Conservation (phyloP, 2,888 invertebrate genomes). For the Melanostoma mellinum region DNA sequence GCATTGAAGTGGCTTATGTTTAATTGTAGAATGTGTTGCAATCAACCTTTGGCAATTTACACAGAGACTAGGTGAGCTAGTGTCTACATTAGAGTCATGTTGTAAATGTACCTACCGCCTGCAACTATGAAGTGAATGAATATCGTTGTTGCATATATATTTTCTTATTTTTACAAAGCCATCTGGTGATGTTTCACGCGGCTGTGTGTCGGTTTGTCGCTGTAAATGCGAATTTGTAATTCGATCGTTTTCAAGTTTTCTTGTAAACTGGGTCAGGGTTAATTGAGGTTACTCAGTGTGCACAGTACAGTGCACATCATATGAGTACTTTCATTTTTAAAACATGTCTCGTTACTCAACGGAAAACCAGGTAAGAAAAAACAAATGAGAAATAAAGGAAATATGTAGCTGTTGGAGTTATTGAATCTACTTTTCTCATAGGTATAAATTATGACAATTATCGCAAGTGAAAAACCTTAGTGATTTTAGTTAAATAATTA, state of each 20-base stretch:
- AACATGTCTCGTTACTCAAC: slow-evolving; percentile 59
- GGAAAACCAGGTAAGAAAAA: background rate
- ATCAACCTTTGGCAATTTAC: slow-evolving; percentile 44
- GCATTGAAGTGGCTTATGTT: slow-evolving; percentile 39
- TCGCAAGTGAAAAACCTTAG: no score
- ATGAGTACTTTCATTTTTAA: slow-evolving; percentile 63
- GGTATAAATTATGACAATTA: no score
- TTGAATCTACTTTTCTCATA: no score
- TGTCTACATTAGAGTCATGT: slow-evolving; percentile 17
- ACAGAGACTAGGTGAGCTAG: slow-evolving; percentile 8
- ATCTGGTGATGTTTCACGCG: slow-evolving; percentile 8
- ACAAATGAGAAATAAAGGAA: no score
- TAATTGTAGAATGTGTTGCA: slow-evolving; percentile 42
- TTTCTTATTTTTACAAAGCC: slow-evolving; percentile 14
- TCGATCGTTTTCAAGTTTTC: slow-evolving; percentile 65
- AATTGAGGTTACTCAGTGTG: slow-evolving; percentile 46
- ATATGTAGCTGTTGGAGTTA: no score
- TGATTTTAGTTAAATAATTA: no score
- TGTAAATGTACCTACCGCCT: slow-evolving; percentile 6
- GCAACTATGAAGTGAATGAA: slow-evolving; percentile 1
- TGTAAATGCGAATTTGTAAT: slow-evolving; percentile 49
- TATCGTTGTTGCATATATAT: no score
- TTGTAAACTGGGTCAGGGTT: slow-evolving; percentile 69
- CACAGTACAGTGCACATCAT: slow-evolving; percentile 20
- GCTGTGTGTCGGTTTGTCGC: slow-evolving; percentile 41